Conservation (phyloP, 1,140 invertebrate genomes). For the Gryon sp. region DNA sequence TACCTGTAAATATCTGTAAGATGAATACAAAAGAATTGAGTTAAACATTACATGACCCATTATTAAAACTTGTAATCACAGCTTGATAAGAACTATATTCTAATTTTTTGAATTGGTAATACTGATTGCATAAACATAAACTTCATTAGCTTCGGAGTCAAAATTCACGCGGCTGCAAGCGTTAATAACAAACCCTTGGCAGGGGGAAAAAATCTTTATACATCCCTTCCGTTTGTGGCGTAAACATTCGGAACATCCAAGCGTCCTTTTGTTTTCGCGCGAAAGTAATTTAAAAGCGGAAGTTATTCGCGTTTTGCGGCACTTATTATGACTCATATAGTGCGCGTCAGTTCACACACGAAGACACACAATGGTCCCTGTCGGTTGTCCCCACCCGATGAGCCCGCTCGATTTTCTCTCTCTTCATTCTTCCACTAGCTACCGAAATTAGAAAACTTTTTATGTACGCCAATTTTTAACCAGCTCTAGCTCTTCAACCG, state of each 20-base stretch:
- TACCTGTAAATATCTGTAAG: too few relatives aligned
- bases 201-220: slow-evolving; percentile 17
- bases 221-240: slow-evolving; percentile 30
- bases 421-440: slow-evolving; percentile 1
- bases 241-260: slow-evolving; percentile 43
- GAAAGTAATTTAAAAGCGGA: slow-evolving; percentile 59
- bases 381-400: neutral
- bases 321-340: slow-evolving; percentile 56
- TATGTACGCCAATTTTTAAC: slow-evolving; percentile 79
- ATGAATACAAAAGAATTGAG: too few relatives aligned
- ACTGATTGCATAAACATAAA: neutral
- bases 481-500: slow-evolving; percentile 73
- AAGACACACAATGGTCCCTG: slow-evolving; percentile 29
- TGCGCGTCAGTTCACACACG: slow-evolving; percentile 56
- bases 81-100: too few relatives aligned
- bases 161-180: slow-evolving; percentile 14
- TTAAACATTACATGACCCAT: too few relatives aligned
- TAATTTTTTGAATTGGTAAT: neutral
- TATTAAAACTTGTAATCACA: too few relatives aligned
- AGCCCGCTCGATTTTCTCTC: slow-evolving; percentile 43
- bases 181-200: slow-evolving; percentile 40
- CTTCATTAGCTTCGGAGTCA: slow-evolving; percentile 26
- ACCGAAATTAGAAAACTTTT: slow-evolving; percentile 80
- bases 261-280: slow-evolving; percentile 48
- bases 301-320: slow-evolving; percentile 54